These are phyloP conservation scores for Schizothorax lantsangensis DNA, from an alignment of 2,797 vertebrate genomes.

Conservation along the genomic window DNA sequence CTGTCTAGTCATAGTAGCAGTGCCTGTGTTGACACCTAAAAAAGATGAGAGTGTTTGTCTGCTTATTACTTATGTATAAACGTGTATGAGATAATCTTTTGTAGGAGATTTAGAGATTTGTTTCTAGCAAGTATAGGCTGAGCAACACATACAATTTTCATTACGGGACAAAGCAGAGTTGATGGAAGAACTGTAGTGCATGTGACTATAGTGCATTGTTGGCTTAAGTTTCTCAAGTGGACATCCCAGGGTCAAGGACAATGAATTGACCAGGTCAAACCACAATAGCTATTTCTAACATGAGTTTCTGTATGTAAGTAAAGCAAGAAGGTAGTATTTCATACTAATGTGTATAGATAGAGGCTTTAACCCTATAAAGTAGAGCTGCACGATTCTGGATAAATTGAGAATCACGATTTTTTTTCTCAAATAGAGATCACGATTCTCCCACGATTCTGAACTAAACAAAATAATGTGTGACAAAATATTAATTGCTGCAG, in stretches of 20 bases:
- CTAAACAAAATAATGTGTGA: too few species aligned
- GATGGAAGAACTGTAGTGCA: not conserved
- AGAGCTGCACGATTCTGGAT: too few species aligned
- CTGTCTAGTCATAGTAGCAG: conserved; percentile 20
- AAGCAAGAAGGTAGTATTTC: not conserved
- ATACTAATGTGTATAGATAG: not conserved
- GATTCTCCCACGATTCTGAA: too few species aligned
- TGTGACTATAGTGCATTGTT: not conserved
- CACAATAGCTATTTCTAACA: not conserved
- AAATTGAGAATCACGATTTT: too few species aligned
- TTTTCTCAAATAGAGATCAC: too few species aligned
- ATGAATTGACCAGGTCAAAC: not conserved
- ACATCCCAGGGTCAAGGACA: not conserved
- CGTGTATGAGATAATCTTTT: not conserved
- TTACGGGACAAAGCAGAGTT: not conserved
- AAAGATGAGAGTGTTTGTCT: not conserved
- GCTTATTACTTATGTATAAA: conserved; percentile 8
- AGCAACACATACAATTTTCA: not conserved
- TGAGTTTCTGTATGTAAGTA: conserved; percentile 2
- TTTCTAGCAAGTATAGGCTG: not conserved
- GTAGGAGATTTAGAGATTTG: not conserved
- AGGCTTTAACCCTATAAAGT: not conserved
- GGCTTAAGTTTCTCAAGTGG: not conserved
- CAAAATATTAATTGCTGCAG: too few species aligned
- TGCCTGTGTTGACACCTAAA: conserved; percentile 18